These are phyloP conservation scores for Latheticus oryzae DNA, from an alignment of 2,888 invertebrate genomes.

Conservation along the genomic window DNA sequence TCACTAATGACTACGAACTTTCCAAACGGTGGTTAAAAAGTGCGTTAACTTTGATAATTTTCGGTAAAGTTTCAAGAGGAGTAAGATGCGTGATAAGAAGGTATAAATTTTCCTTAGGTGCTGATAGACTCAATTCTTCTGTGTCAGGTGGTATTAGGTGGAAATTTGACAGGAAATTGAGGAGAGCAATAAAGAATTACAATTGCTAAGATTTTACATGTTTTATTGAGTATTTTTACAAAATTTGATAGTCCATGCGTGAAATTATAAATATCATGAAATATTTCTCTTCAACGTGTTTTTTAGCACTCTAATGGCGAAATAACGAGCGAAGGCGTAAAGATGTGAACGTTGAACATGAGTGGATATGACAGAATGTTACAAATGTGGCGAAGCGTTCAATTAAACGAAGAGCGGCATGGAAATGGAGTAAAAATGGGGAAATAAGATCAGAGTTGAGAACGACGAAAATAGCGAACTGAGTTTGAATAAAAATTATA, in stretches of 20 bases:
- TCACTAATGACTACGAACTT: conserved; percentile 8
- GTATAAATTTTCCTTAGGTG: conserved; percentile 1
- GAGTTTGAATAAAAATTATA: no score
- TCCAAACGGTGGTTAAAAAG: conserved; percentile 5
- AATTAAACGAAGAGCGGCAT: conserved; percentile 21
- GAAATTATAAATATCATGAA: conserved; percentile 16
- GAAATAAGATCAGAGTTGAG: no score
- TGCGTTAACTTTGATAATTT: conserved; percentile 2
- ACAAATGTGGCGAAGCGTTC: conserved; percentile 24
- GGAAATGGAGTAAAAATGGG: no score
- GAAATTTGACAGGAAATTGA: no score
- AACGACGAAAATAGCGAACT: no score
- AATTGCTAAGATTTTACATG: no score
- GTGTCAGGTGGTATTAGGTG: no score
- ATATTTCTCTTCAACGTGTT: conserved; percentile 7
- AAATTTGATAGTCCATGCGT: no score
- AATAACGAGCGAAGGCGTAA: conserved; percentile 17
- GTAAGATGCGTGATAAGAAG: conserved; percentile 1
- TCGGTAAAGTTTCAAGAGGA: conserved; percentile 1
- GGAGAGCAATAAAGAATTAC: no score
- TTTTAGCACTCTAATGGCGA: conserved; percentile 15
- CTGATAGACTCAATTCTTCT: background rate
- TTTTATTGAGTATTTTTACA: no score
- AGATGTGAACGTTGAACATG: conserved; percentile 15
- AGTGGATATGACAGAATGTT: conserved; percentile 24